Evolutionary conservation across 2,888 invertebrate genomes (phyloP).

Genomic region (Hartigia nigra): DNA sequence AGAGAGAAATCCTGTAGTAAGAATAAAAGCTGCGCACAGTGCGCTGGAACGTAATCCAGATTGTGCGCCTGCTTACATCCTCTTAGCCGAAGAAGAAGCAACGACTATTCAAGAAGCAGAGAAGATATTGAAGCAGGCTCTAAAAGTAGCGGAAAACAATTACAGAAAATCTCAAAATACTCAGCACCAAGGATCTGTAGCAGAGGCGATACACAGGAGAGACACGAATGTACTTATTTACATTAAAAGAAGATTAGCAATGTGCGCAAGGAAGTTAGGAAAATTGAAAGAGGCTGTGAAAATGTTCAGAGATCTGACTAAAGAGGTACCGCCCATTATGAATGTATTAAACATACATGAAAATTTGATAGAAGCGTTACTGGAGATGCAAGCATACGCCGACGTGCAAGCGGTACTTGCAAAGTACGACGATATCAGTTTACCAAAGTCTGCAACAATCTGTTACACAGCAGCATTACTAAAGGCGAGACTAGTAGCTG

Average conservation of each 20-base stretch:
- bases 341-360: constrained; percentile 94
- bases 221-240: constrained; percentile 96
- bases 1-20: constrained; percentile 89
- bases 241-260: constrained; percentile 92
- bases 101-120: constrained; percentile 91
- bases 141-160: constrained; percentile 85
- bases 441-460: constrained; percentile 94
- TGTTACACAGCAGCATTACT: constrained; percentile 95
- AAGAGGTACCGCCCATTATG: constrained; percentile 96
- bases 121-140: constrained; percentile 83
- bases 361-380: constrained; percentile 93
- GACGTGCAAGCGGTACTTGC: constrained; percentile 94
- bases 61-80: constrained; percentile 94
- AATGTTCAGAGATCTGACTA: constrained; percentile 95
- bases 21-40: constrained; percentile 91
- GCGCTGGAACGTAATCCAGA: constrained; percentile 89
- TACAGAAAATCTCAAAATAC: constrained; percentile 83
- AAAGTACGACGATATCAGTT: constrained; percentile 92
- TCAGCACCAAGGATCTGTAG: constrained; percentile 79
- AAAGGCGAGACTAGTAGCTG: constrained; percentile 90
- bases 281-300: constrained; percentile 95
- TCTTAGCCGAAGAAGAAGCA: constrained; percentile 96
- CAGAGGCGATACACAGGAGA: constrained; percentile 84
- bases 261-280: constrained; percentile 95
- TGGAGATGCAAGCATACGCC: constrained; percentile 96